Conservation (phyloP, 2,888 invertebrate genomes). For the Helicoverpa assulta region DNA sequence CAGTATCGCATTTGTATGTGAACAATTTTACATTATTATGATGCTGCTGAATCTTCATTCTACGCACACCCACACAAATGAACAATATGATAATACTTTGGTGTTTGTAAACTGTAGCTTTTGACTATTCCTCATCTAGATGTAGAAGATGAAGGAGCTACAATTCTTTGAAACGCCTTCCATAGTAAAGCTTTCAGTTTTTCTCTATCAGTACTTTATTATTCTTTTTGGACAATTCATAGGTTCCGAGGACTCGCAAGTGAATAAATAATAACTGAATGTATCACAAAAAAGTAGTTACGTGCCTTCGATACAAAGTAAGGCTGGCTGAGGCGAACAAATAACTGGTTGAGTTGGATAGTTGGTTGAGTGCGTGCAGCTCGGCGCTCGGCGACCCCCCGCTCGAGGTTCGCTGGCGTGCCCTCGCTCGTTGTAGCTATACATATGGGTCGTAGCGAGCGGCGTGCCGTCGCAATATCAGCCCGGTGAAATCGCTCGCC, state of each 20-base stretch:
- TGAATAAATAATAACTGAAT: slow-evolving; percentile 62
- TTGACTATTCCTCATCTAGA: slow-evolving; percentile 50
- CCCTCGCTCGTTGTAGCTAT: slow-evolving; percentile 85
- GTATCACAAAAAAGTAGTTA: slow-evolving; percentile 62
- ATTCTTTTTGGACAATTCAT: slow-evolving; percentile 58
- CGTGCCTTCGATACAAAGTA: slow-evolving; percentile 72
- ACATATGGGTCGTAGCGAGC: slow-evolving; percentile 86
- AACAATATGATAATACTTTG: slow-evolving; percentile 54
- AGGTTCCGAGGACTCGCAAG: slow-evolving; percentile 50
- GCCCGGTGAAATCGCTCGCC: slow-evolving; percentile 90
- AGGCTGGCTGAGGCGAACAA: slow-evolving; percentile 69
- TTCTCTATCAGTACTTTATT: slow-evolving; percentile 50
- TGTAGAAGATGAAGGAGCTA: slow-evolving; percentile 27
- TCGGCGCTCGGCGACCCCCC: slow-evolving; percentile 81
- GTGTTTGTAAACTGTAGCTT: slow-evolving; percentile 61
- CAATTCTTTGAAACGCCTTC: slow-evolving; percentile 47
- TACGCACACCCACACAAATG: slow-evolving; percentile 51
- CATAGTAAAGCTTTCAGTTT: slow-evolving; percentile 32
- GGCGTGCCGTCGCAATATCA: slow-evolving; percentile 89
- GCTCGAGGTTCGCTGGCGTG: slow-evolving; percentile 81
- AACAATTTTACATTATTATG: slow-evolving; percentile 53
- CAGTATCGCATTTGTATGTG: slow-evolving; percentile 43
- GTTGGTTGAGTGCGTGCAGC: slow-evolving; percentile 83
- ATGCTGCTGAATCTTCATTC: slow-evolving; percentile 55
- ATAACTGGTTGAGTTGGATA: slow-evolving; percentile 82